Base-by-base conservation (phyloP, 1,140 invertebrate genomes). In the Temnothorax nylanderi region DNA sequence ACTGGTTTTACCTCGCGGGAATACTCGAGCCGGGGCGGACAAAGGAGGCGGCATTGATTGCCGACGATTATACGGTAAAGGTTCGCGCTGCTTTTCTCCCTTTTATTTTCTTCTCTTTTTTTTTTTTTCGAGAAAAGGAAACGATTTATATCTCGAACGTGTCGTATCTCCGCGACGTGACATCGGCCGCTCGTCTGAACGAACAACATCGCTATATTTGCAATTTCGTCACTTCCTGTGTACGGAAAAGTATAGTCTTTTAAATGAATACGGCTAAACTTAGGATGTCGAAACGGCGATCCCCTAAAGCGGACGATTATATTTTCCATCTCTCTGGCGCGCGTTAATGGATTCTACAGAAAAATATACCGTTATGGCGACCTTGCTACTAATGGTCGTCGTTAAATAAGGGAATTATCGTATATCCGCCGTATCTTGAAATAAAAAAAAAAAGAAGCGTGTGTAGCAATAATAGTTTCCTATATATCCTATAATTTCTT, bases 1-100 rank as follows among this genome's bases (percentile, higher is more conserved):
- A 80, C 77, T 80, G 77, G 77, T 80, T 80, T 80, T 54, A 65
- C 77, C 65, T 47, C 76, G 18, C 77, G 21, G 21, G 77, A 80
- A 65, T 80, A 67, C 62, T 56, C 62, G 47, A 80, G 47, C 13
- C 47, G 8, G 47, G 8, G 47, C 77, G 77, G 49, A 80, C 77
- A 80, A 80, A 80, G 77, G 49, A 67, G 62, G 47, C 62, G n/a
- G 62, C 47, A 69, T 80, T 54, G 47, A 69, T 69, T 69, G 65
- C 65, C 21, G 13, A 41, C 11, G 41, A 80, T 80, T 80, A 26
- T 26, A 78, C 75, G 58, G 56, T 78, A 78, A 78, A 78, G 64
- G 58, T 64, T 64, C 1, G 16, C 65, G 21, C 44, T 26, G 21
- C 26, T 47, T 67, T 41, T 47, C 65, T 6, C 65, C 37, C 60